Conservation (phyloP, 2,113 vertebrate genomes). For the Oncorhynchus keta region DNA sequence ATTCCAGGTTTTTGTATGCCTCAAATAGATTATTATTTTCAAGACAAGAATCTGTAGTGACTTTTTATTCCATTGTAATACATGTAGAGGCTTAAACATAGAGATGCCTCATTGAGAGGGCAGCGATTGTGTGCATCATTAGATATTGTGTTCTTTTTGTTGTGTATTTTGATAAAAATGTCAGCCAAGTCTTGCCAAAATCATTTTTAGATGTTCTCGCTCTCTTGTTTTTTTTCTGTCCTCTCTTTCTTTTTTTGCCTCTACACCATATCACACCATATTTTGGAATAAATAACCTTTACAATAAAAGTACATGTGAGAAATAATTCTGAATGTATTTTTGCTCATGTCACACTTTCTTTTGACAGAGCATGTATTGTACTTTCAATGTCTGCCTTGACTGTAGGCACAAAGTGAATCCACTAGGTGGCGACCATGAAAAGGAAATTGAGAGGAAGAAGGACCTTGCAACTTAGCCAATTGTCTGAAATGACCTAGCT, state of each 20-base stretch:
- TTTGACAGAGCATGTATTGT: background rate
- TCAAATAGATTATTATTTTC: slow-evolving; percentile 28
- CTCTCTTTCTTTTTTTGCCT: slow-evolving; percentile 16
- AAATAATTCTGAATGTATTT: slow-evolving; percentile 11
- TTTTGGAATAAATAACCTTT: slow-evolving; percentile 91
- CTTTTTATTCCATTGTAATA: slow-evolving; percentile 53
- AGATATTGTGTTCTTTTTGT: slow-evolving; percentile 43
- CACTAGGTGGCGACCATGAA: too few relatives aligned
- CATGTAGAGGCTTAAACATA: slow-evolving; percentile 51
- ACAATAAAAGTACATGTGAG: slow-evolving; percentile 76
- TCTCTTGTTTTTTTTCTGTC: slow-evolving; percentile 40
- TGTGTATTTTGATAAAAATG: slow-evolving; percentile 57
- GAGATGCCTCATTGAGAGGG: slow-evolving; percentile 4
- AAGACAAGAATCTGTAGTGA: slow-evolving; percentile 45
- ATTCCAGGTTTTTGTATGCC: slow-evolving; percentile 58
- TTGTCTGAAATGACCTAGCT: too few relatives aligned
- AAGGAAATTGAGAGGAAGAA: too few relatives aligned
- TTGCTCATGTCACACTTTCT: background rate
- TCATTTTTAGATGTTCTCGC: slow-evolving; percentile 76
- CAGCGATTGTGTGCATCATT: slow-evolving; percentile 6
- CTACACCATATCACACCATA: slow-evolving; percentile 64
- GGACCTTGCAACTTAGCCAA: too few relatives aligned
- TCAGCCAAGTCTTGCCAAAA: slow-evolving; percentile 78
- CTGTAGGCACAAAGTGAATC: too few relatives aligned
- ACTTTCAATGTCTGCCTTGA: background rate